Evolutionary conservation across 2,113 vertebrate species (phyloP).

Genomic region (Hippocampus abdominalis): DNA sequence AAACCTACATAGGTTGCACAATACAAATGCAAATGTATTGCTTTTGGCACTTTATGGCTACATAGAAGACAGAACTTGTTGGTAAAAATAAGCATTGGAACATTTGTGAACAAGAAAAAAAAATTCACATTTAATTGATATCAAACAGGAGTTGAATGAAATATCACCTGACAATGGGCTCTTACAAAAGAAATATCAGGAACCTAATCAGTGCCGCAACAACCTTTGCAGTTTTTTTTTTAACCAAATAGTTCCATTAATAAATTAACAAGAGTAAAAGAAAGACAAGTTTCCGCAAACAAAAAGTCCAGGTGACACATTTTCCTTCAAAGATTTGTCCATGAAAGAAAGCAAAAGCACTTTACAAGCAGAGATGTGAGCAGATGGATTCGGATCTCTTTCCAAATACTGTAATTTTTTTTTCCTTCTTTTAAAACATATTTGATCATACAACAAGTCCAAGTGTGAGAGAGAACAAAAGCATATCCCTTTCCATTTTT

Average conservation of each 20-base stretch:
- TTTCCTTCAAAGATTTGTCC: constrained; percentile 64
- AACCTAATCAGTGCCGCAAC: constrained; percentile 72
- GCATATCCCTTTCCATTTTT: constrained; percentile 78
- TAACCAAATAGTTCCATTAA: constrained; percentile 58
- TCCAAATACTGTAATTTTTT: constrained; percentile 36
- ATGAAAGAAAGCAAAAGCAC: constrained; percentile 76
- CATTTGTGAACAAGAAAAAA: constrained; percentile 78
- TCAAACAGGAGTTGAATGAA: constrained; percentile 99
- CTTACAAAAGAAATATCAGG: constrained; percentile 77
- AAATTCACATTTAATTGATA: constrained; percentile 99
- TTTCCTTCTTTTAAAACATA: constrained; percentile 28
- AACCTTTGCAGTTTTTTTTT: constrained; percentile 51
- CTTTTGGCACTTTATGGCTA: not conserved
- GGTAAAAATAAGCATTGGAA: constrained; percentile 33
- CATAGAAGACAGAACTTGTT: not conserved
- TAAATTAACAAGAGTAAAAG: constrained; percentile 88
- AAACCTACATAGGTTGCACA: not conserved
- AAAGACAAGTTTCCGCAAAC: constrained; percentile 77
- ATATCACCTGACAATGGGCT: constrained; percentile 96
- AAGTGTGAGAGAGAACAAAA: constrained; percentile 80
- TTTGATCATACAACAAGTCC: constrained; percentile 83
- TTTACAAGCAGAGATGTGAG: constrained; percentile 81
- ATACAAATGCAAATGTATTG: not conserved
- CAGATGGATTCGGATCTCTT: constrained; percentile 67
- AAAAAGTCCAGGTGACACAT: constrained; percentile 49